Evolutionary conservation across 2,113 vertebrate species (phyloP), one percentile per base, ranked within the genome.

Genomic region (Bambusicola thoracicus): DNA sequence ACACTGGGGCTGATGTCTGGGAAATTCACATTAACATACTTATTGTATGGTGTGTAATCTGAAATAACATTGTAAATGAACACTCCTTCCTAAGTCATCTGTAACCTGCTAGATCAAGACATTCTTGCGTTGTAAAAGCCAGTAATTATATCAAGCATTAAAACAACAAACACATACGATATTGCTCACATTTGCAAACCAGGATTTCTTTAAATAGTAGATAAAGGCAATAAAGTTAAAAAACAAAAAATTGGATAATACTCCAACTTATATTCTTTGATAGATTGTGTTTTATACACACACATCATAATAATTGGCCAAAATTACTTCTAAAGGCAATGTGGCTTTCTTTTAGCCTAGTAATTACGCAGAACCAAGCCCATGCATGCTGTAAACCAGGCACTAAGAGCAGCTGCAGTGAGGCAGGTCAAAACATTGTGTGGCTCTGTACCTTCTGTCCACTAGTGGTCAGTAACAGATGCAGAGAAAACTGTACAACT

Each of bases 1-100:
- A 97, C 94, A 95, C 90, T 92, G 76, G 67, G 69, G 89, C 76
- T 76, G 86, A 49, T 73, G 95, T 96, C 97, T 96, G 92, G 83
- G 85, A 97, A 97, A 94, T 25, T 81, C 89, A 58, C 91, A 78
- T 81, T 85, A 97, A 93, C 96, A 94, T 96, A 82, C 81, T 87
- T 85, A 89, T 15, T 88, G 87, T 74, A 32, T 10, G 70, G 90
- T 30, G 25, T 62, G 18, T 21, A 21, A 92, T 93, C 92, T 92
- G 55, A 89, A 86, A 68, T 79, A 93, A 85, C 81, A 53, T 6
- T 36, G 76, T 92, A 76, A 92, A 43, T 79, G 70, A 91, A 86
- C 46, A 62, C 53, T 92, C 69, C 72, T 74, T 88, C 62, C 7
- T 2, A 86, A 76, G 66, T 80, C 78, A 65, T 93, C 90, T 78